Conservation (phyloP, 1,140 invertebrate genomes). For the Papilio glaucus region DNA sequence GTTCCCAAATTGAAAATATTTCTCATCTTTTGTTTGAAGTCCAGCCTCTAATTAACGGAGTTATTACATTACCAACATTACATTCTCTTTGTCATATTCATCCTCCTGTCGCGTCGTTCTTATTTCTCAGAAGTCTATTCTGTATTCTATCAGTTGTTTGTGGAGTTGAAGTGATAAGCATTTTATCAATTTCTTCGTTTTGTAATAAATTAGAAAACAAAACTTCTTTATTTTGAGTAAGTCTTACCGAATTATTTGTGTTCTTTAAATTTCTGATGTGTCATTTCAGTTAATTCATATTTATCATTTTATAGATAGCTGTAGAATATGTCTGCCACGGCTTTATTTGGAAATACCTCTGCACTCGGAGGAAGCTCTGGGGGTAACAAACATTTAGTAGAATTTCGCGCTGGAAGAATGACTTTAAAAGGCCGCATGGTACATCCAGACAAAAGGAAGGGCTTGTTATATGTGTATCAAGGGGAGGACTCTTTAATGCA, state of each 20-base stretch:
- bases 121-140: not conserved
- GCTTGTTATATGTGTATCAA: slow-evolving; percentile 96
- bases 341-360: slow-evolving; percentile 89
- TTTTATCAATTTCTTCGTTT: not conserved
- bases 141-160: not conserved
- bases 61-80: too few relatives aligned
- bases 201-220: not conserved
- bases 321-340: slow-evolving; percentile 85
- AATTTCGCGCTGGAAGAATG: slow-evolving; percentile 99
- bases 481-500: slow-evolving; percentile 98
- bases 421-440: slow-evolving; percentile 96
- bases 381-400: slow-evolving; percentile 95
- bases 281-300: not conserved
- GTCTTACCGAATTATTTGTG: not conserved
- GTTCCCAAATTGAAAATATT: too few relatives aligned
- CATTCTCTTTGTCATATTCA: not conserved
- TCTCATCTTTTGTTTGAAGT: too few relatives aligned
- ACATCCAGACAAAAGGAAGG: slow-evolving; percentile 97
- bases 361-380: slow-evolving; percentile 90
- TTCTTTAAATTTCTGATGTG: not conserved
- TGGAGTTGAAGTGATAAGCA: not conserved
- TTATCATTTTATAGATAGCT: not conserved
- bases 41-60: too few relatives aligned
- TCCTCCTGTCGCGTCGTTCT: not conserved
- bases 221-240: not conserved